These are phyloP conservation scores for Sitobion miscanthi DNA, from an alignment of 1,140 invertebrate species.

Conservation along the genomic window DNA sequence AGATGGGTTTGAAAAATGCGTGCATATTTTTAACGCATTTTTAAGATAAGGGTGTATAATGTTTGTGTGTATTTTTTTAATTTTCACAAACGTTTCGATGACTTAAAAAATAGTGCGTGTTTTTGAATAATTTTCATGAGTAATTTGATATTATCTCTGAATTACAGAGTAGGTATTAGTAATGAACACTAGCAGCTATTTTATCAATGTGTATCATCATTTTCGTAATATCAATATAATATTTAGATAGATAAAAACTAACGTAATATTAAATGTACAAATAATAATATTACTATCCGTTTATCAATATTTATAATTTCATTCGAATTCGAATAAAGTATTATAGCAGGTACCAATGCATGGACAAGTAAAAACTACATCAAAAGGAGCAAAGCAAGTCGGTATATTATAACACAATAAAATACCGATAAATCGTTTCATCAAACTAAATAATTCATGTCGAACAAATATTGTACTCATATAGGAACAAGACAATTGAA, in stretches of 20 bases:
- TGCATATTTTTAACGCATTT: not conserved
- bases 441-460: not conserved
- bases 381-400: not conserved
- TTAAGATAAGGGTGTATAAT: not conserved
- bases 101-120: slow-evolving; percentile 8
- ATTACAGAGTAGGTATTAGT: not conserved
- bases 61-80: not conserved
- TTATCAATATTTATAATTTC: not conserved
- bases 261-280: not conserved
- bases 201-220: not conserved
- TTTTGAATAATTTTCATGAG: not conserved
- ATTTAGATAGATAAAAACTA: not conserved
- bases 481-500: not conserved
- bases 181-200: not conserved
- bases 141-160: not conserved
- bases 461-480: not conserved
- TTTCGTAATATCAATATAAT: not conserved
- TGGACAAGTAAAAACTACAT: not conserved
- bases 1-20: not conserved
- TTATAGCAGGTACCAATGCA: not conserved
- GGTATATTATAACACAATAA: not conserved
- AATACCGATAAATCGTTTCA: not conserved
- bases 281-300: not conserved
- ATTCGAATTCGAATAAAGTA: not conserved
- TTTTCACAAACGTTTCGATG: not conserved